phyloP scores from a whole-genome alignment of 2,888 invertebrate genomes.

The Morpho deidamia region DNA sequence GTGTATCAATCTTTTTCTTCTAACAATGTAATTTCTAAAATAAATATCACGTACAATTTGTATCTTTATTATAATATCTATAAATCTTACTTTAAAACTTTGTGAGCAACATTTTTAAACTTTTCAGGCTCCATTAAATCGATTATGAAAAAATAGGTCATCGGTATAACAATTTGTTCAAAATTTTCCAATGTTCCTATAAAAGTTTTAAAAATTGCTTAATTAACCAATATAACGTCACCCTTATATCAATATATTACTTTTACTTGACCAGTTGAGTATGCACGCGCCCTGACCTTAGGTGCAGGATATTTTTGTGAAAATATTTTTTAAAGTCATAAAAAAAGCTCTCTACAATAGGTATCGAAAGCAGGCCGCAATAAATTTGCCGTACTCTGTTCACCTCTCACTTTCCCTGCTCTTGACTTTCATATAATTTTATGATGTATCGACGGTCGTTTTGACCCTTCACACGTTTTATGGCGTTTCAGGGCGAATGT shows the following conservation, averaged over 20 bases:
- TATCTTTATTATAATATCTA: no score
- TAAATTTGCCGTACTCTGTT: constrained; percentile 64
- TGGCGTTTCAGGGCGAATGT: constrained; percentile 46
- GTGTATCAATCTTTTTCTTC: no score
- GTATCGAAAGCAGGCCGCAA: constrained; percentile 72
- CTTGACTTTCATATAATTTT: constrained; percentile 78
- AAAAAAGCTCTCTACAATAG: constrained; percentile 63
- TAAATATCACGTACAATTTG: no score
- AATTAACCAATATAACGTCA: not conserved
- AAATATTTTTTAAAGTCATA: constrained; percentile 56
- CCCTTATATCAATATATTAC: constrained; percentile 1
- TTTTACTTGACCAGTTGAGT: constrained; percentile 28
- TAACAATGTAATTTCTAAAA: no score
- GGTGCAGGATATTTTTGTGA: constrained; percentile 47
- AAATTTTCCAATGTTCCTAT: no score
- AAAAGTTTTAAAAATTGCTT: not conserved
- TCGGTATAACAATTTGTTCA: no score
- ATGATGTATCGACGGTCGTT: constrained; percentile 71
- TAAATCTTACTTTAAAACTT: no score
- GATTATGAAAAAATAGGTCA: no score
- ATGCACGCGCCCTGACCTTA: constrained; percentile 24
- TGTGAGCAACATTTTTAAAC: no score
- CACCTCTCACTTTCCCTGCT: constrained; percentile 70
- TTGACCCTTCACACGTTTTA: constrained; percentile 75
- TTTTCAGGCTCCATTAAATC: no score